phyloP scores from a whole-genome alignment of 2,797 vertebrate species.

The Enteromius viviparus region DNA sequence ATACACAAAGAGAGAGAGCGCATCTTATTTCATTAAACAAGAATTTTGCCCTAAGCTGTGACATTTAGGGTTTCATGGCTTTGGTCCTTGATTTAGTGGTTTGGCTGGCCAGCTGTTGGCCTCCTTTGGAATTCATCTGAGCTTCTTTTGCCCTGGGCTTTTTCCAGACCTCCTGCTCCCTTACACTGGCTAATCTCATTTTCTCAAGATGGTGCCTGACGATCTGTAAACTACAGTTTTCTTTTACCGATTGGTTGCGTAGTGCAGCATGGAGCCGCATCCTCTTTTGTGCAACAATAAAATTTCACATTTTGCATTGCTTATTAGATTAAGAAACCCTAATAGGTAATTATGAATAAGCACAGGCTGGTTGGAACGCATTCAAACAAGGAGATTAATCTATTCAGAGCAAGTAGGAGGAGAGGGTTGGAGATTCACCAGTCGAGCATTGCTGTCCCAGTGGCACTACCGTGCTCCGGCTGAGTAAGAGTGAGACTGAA shows the following conservation, averaged over 20 bases:
- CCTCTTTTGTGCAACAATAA: not conserved
- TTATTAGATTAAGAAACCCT: constrained; percentile 5
- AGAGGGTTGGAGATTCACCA: constrained; percentile 10
- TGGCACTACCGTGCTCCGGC: not conserved
- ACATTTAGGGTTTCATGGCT: constrained; percentile 15
- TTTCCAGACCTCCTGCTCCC: constrained; percentile 12
- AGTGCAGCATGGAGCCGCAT: not conserved
- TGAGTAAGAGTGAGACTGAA: constrained; percentile 22
- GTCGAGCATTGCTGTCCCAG: constrained; percentile 19
- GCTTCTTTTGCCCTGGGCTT: constrained; percentile 1
- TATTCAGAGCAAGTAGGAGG: constrained; percentile 26
- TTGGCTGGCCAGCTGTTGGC: constrained; percentile 14
- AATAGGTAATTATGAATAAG: constrained; percentile 27
- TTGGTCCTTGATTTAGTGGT: constrained; percentile 8
- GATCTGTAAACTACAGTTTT: constrained; percentile 14
- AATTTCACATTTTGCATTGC: not conserved
- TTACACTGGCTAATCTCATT: constrained; percentile 25
- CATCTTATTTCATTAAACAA: constrained; percentile 8
- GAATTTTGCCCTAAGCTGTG: constrained; percentile 19
- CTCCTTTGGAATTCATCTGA: constrained; percentile 14
- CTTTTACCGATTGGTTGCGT: not conserved
- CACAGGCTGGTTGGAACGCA: constrained; percentile 5
- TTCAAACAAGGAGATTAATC: constrained; percentile 17
- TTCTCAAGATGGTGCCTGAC: constrained; percentile 22
- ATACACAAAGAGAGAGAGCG: not conserved